Evolutionary conservation across 2,797 vertebrate species (phyloP).

Genomic region (Chiloscyllium punctatum): DNA sequence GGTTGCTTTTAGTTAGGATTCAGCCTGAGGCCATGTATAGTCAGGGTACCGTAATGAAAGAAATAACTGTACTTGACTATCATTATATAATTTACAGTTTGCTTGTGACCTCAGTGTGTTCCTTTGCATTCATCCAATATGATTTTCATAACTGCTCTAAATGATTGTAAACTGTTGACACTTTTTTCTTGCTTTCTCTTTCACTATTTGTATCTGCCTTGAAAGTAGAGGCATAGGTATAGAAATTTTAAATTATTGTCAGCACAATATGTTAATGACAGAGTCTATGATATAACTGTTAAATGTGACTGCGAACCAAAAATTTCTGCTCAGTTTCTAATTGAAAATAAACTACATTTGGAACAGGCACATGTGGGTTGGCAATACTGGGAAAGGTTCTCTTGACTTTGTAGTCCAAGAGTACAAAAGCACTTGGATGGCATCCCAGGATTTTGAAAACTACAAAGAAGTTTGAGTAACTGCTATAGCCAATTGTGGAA

Average conservation of each 20-base stretch:
- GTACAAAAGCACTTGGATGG: not conserved
- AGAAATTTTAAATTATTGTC: not conserved
- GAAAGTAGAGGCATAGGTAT: not conserved
- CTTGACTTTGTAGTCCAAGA: not conserved
- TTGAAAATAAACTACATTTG: not conserved
- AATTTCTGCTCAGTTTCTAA: not conserved
- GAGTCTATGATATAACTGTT: not conserved
- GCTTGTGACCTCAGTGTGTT: not conserved
- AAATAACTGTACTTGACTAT: not conserved
- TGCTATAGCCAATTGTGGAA: not conserved
- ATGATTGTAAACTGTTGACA: not conserved
- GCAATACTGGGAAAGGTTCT: not conserved
- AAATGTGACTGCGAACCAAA: not conserved
- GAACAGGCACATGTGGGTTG: not conserved
- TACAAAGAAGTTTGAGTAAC: not conserved
- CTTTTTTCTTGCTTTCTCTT: not conserved
- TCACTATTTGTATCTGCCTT: not conserved
- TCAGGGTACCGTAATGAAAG: not conserved
- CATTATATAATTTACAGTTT: not conserved
- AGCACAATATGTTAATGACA: not conserved
- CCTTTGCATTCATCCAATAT: not conserved
- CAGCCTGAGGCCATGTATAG: not conserved
- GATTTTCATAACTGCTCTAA: not conserved
- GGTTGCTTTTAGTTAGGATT: not conserved
- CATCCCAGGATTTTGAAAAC: not conserved